These are phyloP conservation scores for Callorhinus ursinus DNA, from an alignment of 2,113 vertebrate genomes.

Conservation along the genomic window DNA sequence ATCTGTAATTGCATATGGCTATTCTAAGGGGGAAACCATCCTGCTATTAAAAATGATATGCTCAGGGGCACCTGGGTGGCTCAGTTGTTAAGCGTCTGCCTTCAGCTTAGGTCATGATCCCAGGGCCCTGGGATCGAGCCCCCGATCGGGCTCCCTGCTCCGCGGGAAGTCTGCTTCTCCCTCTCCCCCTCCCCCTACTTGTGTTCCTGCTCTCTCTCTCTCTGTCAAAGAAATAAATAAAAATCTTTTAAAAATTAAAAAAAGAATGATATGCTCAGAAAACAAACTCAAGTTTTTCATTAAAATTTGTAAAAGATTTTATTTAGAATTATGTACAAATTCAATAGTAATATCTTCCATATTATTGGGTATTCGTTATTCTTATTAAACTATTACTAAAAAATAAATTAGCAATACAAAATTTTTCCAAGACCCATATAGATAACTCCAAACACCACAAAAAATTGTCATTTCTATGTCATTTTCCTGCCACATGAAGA, in stretches of 20 bases:
- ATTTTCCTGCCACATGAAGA: slow-evolving; percentile 14
- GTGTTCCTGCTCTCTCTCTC: no score
- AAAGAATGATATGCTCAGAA: not conserved
- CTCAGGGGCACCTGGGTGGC: not conserved
- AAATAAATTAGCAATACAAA: not conserved
- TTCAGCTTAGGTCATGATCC: no score
- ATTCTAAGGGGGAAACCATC: not conserved
- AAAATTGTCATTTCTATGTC: not conserved
- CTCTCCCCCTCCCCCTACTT: no score
- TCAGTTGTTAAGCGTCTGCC: no score
- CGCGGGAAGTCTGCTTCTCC: no score
- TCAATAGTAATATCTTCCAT: not conserved
- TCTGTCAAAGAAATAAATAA: no score
- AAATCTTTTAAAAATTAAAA: no score
- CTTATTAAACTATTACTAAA: not conserved
- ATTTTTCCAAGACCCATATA: not conserved
- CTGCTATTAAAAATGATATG: not conserved
- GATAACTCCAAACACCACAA: not conserved
- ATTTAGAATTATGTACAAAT: not conserved
- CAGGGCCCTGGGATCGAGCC: no score
- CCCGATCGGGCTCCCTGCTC: no score
- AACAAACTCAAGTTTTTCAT: not conserved
- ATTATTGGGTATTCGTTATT: not conserved
- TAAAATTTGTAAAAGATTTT: not conserved
- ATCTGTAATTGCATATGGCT: not conserved